Percentiles rank a stretch among this genome's conserved stretches.
Conservation (phyloP, 2,888 invertebrate genomes). For the Alviniconcha strummeri region DNA sequence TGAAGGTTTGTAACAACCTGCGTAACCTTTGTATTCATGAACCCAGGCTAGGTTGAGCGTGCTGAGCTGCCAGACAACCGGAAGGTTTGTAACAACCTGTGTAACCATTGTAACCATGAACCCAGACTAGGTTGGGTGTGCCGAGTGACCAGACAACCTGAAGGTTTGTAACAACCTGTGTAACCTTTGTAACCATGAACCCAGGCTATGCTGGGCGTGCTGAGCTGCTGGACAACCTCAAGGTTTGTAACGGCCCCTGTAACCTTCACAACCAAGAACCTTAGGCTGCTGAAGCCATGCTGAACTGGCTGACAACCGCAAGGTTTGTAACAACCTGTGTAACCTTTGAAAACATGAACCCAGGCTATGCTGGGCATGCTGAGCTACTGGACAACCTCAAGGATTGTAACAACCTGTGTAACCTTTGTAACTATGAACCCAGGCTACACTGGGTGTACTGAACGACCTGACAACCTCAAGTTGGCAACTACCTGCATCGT, state of each 20-base stretch:
- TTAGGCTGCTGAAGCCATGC: background rate
- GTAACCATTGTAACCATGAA: slow-evolving; percentile 74
- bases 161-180: slow-evolving; percentile 56
- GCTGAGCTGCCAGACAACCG: too few relatives aligned
- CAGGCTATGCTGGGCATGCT: slow-evolving; percentile 72
- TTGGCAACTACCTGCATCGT: slow-evolving; percentile 31
- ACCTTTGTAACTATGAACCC: background rate
- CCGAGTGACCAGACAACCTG: slow-evolving; percentile 73
- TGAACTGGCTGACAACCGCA: too few relatives aligned
- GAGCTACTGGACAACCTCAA: slow-evolving; percentile 74
- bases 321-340: slow-evolving; percentile 60
- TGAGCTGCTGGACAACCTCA: too few relatives aligned
- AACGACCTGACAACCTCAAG: slow-evolving; percentile 37
- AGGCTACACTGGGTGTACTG: background rate
- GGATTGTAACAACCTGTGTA: slow-evolving; percentile 45
- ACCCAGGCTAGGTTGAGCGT: background rate
- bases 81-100: slow-evolving; percentile 53
- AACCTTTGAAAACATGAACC: slow-evolving; percentile 74
- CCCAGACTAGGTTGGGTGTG: slow-evolving; percentile 72
- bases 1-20: slow-evolving; percentile 60
- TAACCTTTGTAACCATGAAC: background rate
- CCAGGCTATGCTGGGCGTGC: background rate
- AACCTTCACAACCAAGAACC: background rate
- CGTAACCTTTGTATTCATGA: background rate
- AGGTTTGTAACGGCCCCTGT: slow-evolving; percentile 50